Conservation (phyloP, 2,113 vertebrate genomes). For the Axis porcinus region DNA sequence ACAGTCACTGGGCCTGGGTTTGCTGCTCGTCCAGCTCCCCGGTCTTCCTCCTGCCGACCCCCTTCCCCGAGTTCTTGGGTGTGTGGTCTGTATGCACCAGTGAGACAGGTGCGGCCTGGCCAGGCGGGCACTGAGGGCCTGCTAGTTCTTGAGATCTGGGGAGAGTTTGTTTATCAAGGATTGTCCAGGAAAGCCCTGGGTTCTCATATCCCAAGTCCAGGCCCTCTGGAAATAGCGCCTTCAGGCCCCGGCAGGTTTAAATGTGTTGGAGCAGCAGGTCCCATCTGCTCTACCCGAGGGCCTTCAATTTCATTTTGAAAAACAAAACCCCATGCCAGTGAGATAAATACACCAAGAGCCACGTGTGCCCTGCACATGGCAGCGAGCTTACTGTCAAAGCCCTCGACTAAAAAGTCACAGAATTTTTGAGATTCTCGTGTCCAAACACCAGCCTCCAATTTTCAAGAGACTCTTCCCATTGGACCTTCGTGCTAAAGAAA, state of each 20-base stretch:
- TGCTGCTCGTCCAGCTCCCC: neutral
- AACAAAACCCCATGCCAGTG: neutral
- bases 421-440: neutral
- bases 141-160: neutral
- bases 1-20: neutral
- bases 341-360: neutral
- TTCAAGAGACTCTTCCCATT: neutral
- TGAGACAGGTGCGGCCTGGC: neutral
- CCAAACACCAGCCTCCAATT: neutral
- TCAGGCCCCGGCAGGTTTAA: neutral
- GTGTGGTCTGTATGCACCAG: neutral
- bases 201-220: neutral
- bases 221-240: neutral
- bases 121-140: neutral
- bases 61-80: too few relatives aligned
- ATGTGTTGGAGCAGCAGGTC: rapidly evolving
- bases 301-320: neutral
- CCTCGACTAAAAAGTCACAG: rapidly evolving
- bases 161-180: neutral
- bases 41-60: neutral
- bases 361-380: neutral
- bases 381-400: neutral
- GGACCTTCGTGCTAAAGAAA: rapidly evolving
- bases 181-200: neutral
- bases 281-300: rapidly evolving